Conservation (phyloP, 2,797 vertebrate genomes). For the Acanthurus lineatus region DNA sequence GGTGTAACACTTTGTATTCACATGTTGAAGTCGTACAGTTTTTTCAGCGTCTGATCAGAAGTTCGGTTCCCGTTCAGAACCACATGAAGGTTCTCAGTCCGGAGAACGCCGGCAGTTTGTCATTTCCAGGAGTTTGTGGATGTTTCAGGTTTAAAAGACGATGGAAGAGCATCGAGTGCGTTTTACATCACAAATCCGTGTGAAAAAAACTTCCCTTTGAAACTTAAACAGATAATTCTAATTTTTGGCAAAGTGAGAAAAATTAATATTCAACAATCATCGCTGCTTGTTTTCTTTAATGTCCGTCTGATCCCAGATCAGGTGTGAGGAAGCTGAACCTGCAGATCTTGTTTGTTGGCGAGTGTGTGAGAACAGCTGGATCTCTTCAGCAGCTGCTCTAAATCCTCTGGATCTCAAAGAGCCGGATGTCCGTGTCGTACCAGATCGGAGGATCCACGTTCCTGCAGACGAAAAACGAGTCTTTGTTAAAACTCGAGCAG, state of each 20-base stretch:
- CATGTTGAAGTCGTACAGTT: background rate
- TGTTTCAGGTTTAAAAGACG: background rate
- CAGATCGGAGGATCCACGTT: conserved; percentile 97
- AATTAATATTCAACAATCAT: conserved; percentile 2
- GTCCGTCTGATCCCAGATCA: conserved; percentile 16
- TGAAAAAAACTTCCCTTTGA: conserved; percentile 5
- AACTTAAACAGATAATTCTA: background rate
- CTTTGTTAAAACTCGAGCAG: background rate
- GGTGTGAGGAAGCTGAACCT: background rate
- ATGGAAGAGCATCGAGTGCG: background rate
- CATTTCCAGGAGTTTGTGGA: background rate
- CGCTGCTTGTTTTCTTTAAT: conserved; percentile 2
- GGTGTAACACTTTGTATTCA: background rate
- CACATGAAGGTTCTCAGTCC: background rate
- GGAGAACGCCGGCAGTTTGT: background rate
- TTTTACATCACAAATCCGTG: background rate
- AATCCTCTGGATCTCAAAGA: conserved; percentile 98
- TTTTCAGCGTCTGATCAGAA: no score
- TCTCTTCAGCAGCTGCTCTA: conserved; percentile 67
- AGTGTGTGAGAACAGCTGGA: background rate
- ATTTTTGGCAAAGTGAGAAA: conserved; percentile 15
- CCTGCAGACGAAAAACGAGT: conserved; percentile 71
- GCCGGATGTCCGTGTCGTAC: conserved; percentile 97
- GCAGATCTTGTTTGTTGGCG: background rate
- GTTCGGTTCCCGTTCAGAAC: no score